Base-by-base conservation (phyloP, 1,140 invertebrate species). In the Drosophila malerkotliana region DNA sequence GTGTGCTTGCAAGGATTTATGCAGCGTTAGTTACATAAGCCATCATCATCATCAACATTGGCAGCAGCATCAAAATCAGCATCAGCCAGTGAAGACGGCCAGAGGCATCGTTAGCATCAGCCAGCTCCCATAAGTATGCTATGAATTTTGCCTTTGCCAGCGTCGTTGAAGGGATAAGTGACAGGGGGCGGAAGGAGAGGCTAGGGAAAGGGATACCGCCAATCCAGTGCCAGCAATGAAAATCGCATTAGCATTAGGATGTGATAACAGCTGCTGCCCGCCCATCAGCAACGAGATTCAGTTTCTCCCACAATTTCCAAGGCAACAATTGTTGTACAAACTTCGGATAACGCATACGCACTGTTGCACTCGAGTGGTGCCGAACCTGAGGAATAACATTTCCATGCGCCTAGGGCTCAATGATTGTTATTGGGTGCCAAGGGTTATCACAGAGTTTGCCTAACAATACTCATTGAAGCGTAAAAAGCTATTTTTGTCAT, bases 1-100 rank as follows among this genome's bases (percentile, higher is more conserved):
- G 39, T 37, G 54, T 39, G 55, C 48, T 52, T 82, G 71, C 77
- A 77, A 66, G 78, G 83, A 83, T 88, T 87, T 88, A 87, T 87
- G 83, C 83, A 87, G 83, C 83, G 79, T 76, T 88, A 88, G 83
- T 87, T 87, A 87, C 83, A 87, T 87, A 87, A 87, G 83, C 77
- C 81, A 87, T 83, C 83, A 73, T 59, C 83, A 88, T 82, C 74
- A 72, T 66, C 74, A 82, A 56, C 69, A 77, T 57, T 61, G 57
- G 45, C 60, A 62, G 59, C 47, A 53, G 37, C 15, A 39, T 26
- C 34, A 47, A 21, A 15, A 47, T 41, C 12, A 24, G 61, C 53
- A 63, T 18, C 39, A 51, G 57, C 39, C 71, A 61, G 47, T 44
- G 61, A 69, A 68, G 24, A 56, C 49, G 51, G 57, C 55, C 77